A percentile compares a stretch with the other conserved stretches of the same genome.
Conservation (phyloP, 2,797 vertebrate genomes). For the Pterois miles region DNA sequence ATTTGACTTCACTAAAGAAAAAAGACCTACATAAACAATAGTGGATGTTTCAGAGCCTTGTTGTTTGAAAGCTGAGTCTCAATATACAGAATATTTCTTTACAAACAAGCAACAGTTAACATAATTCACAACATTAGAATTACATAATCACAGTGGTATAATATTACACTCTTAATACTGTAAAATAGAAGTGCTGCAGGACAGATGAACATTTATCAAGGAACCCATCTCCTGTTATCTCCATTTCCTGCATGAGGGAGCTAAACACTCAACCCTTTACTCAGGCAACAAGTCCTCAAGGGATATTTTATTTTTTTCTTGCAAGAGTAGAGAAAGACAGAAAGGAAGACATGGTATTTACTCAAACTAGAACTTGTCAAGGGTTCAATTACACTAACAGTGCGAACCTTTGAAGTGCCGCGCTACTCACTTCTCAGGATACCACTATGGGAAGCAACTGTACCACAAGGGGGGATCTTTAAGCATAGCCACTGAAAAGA, state of each 20-base stretch:
- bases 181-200: neutral
- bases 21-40: neutral
- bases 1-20: conserved; percentile 9
- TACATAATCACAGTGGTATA: neutral
- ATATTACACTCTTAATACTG: neutral
- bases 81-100: neutral
- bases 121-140: neutral
- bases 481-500: conserved; percentile 16
- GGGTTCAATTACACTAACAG: conserved; percentile 57
- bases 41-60: neutral
- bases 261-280: conserved; percentile 43
- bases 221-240: conserved; percentile 19
- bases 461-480: conserved; percentile 13
- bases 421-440: conserved; percentile 31
- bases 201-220: conserved; percentile 39
- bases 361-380: conserved; percentile 63
- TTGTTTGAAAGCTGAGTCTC: neutral
- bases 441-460: conserved; percentile 18
- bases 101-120: neutral
- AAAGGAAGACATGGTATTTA: conserved; percentile 47
- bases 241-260: conserved; percentile 45
- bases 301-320: conserved; percentile 42
- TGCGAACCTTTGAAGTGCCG: conserved; percentile 44
- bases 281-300: conserved; percentile 33
- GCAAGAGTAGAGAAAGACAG: conserved; percentile 22